phyloP scores from a whole-genome alignment of 2,113 vertebrate species.

The Herpetotheres cachinnans region DNA sequence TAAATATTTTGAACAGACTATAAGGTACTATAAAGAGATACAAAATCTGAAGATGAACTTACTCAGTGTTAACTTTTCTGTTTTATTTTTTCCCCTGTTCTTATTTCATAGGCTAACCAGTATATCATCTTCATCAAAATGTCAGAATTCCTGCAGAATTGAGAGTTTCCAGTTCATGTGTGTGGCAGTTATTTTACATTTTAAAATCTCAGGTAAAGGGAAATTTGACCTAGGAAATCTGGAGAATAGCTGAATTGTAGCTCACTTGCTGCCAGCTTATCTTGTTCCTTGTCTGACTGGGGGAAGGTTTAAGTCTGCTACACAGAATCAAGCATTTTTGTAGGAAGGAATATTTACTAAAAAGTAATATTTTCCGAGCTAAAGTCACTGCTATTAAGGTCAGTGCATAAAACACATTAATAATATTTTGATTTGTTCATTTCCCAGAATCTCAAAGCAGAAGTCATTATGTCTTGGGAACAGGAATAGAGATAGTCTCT shows the following conservation, averaged over 20 bases:
- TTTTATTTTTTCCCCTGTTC: not conserved
- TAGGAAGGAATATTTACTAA: not conserved
- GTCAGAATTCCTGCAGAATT: not conserved
- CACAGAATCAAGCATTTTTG: not conserved
- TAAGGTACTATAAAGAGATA: not conserved
- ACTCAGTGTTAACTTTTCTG: not conserved
- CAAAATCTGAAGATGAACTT: not conserved
- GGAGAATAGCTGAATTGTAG: not conserved
- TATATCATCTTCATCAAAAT: not conserved
- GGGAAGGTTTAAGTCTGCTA: not conserved
- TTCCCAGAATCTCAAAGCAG: not conserved
- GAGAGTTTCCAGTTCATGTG: not conserved
- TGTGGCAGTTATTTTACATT: not conserved
- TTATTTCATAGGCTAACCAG: not conserved
- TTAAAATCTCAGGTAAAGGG: not conserved
- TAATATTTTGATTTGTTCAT: constrained; percentile 6
- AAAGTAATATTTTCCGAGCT: not conserved
- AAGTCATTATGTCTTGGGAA: not conserved
- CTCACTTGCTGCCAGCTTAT: not conserved
- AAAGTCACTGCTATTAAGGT: not conserved
- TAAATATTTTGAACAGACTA: not conserved
- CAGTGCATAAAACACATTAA: not conserved
- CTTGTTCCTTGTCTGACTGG: not conserved
- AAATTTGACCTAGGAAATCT: not conserved
- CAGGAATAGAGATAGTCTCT: not conserved